Percentiles rank a stretch among this genome's conserved stretches.
Conservation (phyloP, 1,140 invertebrate genomes). For the Drosophila pruinosa region DNA sequence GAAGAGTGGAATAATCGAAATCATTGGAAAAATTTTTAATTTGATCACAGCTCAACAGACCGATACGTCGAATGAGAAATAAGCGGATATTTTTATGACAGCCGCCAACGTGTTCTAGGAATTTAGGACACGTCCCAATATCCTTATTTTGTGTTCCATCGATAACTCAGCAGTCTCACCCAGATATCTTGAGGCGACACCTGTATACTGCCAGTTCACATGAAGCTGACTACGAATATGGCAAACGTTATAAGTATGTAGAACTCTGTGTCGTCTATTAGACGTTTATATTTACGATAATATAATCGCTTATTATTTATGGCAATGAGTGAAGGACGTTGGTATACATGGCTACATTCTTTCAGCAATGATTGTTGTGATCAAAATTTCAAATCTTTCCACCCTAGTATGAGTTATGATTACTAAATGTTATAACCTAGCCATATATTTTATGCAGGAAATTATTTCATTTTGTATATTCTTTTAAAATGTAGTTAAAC, state of each 20-base stretch:
- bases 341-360: not conserved
- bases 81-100: slow-evolving; percentile 65
- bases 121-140: slow-evolving; percentile 42
- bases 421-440: too few relatives aligned
- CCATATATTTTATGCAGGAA: too few relatives aligned
- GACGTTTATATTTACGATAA: slow-evolving; percentile 35
- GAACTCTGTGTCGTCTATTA: too few relatives aligned
- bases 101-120: slow-evolving; percentile 21
- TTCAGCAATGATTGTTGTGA: too few relatives aligned
- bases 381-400: too few relatives aligned
- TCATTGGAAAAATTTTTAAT: slow-evolving; percentile 70
- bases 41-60: slow-evolving; percentile 43
- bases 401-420: too few relatives aligned
- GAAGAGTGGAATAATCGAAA: slow-evolving; percentile 30
- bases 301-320: slow-evolving; percentile 48
- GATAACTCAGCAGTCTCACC: slow-evolving; percentile 19
- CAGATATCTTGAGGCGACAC: slow-evolving; percentile 26
- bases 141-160: slow-evolving; percentile 29
- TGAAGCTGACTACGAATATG: too few relatives aligned
- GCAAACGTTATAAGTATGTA: too few relatives aligned
- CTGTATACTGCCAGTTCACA: slow-evolving; percentile 26
- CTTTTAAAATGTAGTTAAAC: too few relatives aligned
- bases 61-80: slow-evolving; percentile 51
- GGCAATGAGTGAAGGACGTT: slow-evolving; percentile 27
- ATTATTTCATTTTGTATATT: too few relatives aligned